Conservation (phyloP, 2,797 vertebrate genomes). For the Capromys pilorides region DNA sequence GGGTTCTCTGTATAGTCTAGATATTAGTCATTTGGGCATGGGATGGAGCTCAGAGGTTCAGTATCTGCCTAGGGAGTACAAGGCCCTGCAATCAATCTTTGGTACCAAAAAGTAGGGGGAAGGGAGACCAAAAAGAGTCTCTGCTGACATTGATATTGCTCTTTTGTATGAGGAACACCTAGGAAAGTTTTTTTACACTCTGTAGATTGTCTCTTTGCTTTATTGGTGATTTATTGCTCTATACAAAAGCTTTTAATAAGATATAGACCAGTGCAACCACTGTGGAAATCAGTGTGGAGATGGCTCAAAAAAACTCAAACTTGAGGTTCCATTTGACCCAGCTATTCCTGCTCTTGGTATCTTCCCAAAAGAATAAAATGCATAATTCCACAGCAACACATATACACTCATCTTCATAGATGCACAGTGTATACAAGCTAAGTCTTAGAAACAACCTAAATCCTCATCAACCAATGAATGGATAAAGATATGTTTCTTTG, state of each 20-base stretch:
- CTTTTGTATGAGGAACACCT: neutral
- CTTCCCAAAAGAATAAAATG: neutral
- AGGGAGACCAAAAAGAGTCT: neutral
- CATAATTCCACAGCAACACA: neutral
- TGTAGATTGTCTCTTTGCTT: neutral
- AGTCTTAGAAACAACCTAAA: neutral
- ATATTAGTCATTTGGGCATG: neutral
- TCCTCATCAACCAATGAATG: neutral
- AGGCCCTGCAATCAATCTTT: neutral
- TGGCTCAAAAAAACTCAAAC: neutral
- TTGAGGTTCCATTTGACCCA: neutral
- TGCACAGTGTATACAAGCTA: neutral
- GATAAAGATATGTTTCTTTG: neutral
- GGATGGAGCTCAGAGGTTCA: neutral
- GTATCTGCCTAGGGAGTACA: neutral
- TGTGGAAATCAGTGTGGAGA: neutral
- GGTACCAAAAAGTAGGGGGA: neutral
- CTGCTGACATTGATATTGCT: neutral
- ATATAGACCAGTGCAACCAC: neutral
- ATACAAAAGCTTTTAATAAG: neutral
- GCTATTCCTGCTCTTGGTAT: neutral
- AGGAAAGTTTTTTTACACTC: neutral
- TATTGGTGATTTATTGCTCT: neutral
- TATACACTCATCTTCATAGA: neutral
- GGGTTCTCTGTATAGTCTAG: too few relatives aligned